phyloP scores from a whole-genome alignment of 2,797 vertebrate genomes.

The Sandelia bainsii region DNA sequence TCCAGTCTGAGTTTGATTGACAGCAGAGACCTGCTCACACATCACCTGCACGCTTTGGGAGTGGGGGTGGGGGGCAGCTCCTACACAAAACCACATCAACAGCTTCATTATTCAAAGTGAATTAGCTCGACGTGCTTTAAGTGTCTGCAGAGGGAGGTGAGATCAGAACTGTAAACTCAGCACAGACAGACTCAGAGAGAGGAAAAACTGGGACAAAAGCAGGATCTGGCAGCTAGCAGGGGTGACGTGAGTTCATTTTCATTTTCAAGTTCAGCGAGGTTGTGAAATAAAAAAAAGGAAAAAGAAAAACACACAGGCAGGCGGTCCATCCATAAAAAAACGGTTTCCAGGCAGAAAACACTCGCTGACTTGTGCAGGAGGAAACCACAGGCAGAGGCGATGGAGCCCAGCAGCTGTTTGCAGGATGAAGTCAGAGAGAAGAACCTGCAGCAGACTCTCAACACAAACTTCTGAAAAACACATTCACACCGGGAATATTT shows the following conservation, averaged over 20 bases:
- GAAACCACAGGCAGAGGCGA: conserved; percentile 23
- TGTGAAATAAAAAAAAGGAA: conserved; percentile 40
- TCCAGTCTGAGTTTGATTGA: conserved; percentile 47
- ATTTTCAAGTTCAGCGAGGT: conserved; percentile 68
- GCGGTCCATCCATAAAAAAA: conserved; percentile 24
- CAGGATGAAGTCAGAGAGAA: conserved; percentile 33
- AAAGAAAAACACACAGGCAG: conserved; percentile 20
- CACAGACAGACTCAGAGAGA: neutral
- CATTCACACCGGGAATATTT: neutral
- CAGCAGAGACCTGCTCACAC: conserved; percentile 2
- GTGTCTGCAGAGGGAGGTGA: conserved; percentile 8
- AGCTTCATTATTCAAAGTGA: conserved; percentile 15
- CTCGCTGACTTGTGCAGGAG: conserved; percentile 48
- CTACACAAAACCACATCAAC: conserved; percentile 1
- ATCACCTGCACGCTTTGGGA: conserved; percentile 8
- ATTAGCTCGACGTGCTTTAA: neutral
- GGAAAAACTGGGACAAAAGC: conserved; percentile 44
- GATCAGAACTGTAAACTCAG: conserved; percentile 19
- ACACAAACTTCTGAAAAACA: neutral
- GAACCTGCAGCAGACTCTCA: neutral
- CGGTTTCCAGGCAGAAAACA: conserved; percentile 72
- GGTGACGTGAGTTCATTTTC: conserved; percentile 69
- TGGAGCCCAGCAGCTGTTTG: conserved; percentile 35
- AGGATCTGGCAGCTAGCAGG: conserved; percentile 47
- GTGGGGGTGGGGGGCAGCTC: neutral